Conservation (phyloP, 1,140 invertebrate species). For the Drosophila nebulosa region DNA sequence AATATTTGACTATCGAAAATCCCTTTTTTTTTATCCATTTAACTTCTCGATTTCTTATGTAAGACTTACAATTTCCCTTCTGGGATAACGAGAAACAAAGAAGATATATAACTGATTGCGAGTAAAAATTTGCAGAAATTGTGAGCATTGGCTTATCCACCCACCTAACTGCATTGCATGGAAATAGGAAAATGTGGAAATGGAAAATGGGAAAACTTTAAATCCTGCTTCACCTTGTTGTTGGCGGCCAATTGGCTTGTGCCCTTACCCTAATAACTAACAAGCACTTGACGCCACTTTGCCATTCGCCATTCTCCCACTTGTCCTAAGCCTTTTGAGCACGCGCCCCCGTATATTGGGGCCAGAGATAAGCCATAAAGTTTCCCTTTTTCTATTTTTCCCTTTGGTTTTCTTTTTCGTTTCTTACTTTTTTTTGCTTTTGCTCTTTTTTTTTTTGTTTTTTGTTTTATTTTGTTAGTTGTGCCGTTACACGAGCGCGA, state of each 20-base stretch:
- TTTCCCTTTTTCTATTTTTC: slow-evolving; percentile 33
- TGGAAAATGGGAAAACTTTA: background rate
- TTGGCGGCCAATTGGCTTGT: slow-evolving; percentile 49
- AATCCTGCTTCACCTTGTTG: slow-evolving; percentile 10
- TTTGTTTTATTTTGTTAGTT: background rate
- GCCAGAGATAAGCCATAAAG: slow-evolving; percentile 74
- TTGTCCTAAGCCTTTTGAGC: slow-evolving; percentile 59
- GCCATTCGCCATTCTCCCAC: background rate
- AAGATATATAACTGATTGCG: background rate
- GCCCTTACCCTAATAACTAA: slow-evolving; percentile 72
- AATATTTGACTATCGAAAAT: background rate
- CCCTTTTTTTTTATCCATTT: background rate
- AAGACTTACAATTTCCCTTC: background rate
- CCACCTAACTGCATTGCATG: background rate
- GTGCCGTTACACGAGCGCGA: slow-evolving; percentile 51
- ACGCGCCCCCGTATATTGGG: slow-evolving; percentile 47
- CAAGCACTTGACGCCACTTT: slow-evolving; percentile 57
- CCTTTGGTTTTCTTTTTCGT: background rate
- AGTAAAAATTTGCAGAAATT: background rate
- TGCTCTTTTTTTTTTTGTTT: background rate
- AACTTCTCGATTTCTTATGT: background rate
- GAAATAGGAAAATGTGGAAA: background rate
- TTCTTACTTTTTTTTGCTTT: background rate
- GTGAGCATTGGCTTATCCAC: background rate
- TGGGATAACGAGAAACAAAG: background rate